These are phyloP conservation scores for Sciurus niger DNA, from an alignment of 2,113 vertebrate species.

Conservation along the genomic window DNA sequence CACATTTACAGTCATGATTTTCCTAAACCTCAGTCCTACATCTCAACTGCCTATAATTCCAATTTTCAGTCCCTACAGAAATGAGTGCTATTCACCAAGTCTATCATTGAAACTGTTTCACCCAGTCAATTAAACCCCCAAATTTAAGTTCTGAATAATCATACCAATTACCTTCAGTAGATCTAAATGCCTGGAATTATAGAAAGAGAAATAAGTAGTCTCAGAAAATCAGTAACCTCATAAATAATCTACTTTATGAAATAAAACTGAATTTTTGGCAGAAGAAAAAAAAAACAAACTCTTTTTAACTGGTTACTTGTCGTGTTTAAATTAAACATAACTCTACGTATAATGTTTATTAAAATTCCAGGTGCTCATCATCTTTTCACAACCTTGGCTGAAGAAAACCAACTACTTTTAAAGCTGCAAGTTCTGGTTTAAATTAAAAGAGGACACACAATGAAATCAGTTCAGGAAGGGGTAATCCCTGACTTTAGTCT, in stretches of 20 bases:
- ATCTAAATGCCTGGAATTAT: neutral
- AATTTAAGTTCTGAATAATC: neutral
- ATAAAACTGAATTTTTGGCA: neutral
- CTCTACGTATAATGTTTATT: slow-evolving; percentile 7
- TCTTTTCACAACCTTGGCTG: slow-evolving; percentile 8
- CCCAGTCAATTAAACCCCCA: neutral
- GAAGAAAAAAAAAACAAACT: neutral
- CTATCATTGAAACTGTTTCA: neutral
- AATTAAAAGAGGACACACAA: slow-evolving; percentile 28
- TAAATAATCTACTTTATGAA: slow-evolving; percentile 26
- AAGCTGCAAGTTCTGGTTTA: slow-evolving; percentile 33
- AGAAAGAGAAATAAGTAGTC: neutral
- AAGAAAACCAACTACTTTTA: slow-evolving; percentile 46
- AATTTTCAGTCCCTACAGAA: neutral
- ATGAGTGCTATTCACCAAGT: neutral
- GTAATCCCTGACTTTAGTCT: neutral
- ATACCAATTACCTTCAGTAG: neutral
- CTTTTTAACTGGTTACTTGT: neutral
- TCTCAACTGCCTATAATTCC: neutral
- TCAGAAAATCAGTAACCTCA: neutral
- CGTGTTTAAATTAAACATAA: slow-evolving; percentile 63
- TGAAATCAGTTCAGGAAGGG: neutral
- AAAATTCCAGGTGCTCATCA: neutral
- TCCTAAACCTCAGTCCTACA: neutral
- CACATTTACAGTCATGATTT: neutral